phyloP scores from a whole-genome alignment of 1,140 invertebrate species.

The Idris sp. region DNA sequence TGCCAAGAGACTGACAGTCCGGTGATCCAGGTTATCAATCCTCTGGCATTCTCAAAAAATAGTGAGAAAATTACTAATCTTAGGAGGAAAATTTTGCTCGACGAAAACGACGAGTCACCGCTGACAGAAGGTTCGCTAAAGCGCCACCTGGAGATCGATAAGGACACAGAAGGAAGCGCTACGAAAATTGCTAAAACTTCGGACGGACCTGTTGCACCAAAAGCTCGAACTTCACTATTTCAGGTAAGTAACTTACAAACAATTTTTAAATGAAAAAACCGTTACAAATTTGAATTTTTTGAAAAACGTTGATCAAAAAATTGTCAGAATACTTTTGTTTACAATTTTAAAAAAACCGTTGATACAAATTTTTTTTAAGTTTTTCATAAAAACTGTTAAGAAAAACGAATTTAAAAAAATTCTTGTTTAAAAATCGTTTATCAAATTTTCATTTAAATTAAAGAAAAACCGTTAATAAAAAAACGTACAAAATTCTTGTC shows the following conservation, averaged over 20 bases:
- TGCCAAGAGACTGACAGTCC: constrained; percentile 53
- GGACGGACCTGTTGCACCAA: constrained; percentile 57
- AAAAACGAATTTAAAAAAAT: too few relatives aligned
- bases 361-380: too few relatives aligned
- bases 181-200: constrained; percentile 63
- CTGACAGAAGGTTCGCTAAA: constrained; percentile 65
- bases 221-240: constrained; percentile 71
- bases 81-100: constrained; percentile 65
- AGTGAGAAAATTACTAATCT: constrained; percentile 66
- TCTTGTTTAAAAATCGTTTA: too few relatives aligned
- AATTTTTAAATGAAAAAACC: too few relatives aligned
- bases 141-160: constrained; percentile 55
- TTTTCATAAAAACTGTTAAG: too few relatives aligned
- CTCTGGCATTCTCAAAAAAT: constrained; percentile 66
- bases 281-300: not conserved
- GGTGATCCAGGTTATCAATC: constrained; percentile 66
- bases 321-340: too few relatives aligned
- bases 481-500: too few relatives aligned
- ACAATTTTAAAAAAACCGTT: too few relatives aligned
- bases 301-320: too few relatives aligned
- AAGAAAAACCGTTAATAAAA: too few relatives aligned
- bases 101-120: constrained; percentile 56
- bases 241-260: constrained; percentile 50
- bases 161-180: not conserved
- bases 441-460: too few relatives aligned